Conservation (phyloP, 2,888 invertebrate species). For the Malacosoma neustria region DNA sequence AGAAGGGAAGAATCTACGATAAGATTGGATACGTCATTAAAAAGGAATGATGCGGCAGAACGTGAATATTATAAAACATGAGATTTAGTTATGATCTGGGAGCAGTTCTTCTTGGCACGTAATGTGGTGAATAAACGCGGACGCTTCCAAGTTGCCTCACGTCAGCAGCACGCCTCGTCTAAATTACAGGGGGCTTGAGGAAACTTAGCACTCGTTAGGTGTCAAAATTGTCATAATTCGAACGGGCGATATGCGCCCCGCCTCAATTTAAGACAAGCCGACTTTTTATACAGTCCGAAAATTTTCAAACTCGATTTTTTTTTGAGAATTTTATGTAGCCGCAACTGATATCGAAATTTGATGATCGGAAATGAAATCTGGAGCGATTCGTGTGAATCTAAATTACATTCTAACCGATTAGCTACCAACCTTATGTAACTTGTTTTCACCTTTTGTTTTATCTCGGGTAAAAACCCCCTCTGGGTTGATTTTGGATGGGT, state of each 20-base stretch:
- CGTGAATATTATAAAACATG: constrained; percentile 54
- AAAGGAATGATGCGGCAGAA: constrained; percentile 57
- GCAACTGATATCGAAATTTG: constrained; percentile 66
- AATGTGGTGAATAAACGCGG: constrained; percentile 24
- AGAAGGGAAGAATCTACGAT: constrained; percentile 31
- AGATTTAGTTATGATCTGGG: constrained; percentile 43
- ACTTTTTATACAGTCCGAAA: constrained; percentile 59
- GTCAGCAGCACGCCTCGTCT: constrained; percentile 42
- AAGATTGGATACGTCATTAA: constrained; percentile 54
- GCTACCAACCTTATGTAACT: no score
- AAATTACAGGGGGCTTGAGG: constrained; percentile 60
- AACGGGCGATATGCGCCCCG: constrained; percentile 49
- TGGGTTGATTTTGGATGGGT: no score
- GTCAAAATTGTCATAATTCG: constrained; percentile 73
- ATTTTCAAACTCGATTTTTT: constrained; percentile 57
- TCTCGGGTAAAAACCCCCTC: no score
- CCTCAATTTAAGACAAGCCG: constrained; percentile 57
- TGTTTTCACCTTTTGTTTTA: no score
- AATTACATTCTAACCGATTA: no score
- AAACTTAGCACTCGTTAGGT: constrained; percentile 70
- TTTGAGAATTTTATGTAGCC: constrained; percentile 66
- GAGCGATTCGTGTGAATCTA: constrained; percentile 62
- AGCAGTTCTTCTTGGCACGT: constrained; percentile 37
- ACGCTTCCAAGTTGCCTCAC: constrained; percentile 27
- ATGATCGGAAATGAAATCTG: constrained; percentile 52